phyloP scores from a whole-genome alignment of 1,140 invertebrate genomes.

The Colletes gigas region DNA sequence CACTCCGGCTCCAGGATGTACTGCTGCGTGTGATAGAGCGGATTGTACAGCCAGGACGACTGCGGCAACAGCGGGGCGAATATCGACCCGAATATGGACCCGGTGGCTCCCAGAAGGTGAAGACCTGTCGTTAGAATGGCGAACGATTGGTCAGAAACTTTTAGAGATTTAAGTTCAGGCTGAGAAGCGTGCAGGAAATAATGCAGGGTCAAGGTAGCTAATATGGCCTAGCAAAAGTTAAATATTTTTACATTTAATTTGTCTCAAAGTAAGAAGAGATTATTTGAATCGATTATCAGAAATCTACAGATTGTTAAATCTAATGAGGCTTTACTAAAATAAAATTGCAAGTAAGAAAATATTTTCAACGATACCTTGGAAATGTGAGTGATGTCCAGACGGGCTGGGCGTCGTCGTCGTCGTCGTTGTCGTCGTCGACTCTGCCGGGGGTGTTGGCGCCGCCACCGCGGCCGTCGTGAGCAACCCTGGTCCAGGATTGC shows the following conservation, averaged over 20 bases:
- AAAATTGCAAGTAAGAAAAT: no score
- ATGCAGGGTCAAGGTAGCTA: neutral
- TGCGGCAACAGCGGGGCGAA: constrained; percentile 78
- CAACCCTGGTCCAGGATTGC: constrained; percentile 76
- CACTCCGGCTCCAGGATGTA: constrained; percentile 78
- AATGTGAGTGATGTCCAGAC: constrained; percentile 76
- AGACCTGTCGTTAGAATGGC: constrained; percentile 69
- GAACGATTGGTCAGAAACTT: neutral
- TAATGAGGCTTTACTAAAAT: no score
- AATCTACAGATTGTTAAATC: no score
- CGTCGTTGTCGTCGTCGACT: constrained; percentile 69
- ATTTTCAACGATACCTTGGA: constrained; percentile 71
- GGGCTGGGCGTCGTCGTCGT: constrained; percentile 71
- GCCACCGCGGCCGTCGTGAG: constrained; percentile 75
- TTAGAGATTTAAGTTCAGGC: neutral
- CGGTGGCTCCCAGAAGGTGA: constrained; percentile 76
- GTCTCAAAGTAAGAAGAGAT: no score
- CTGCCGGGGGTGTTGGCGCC: constrained; percentile 73
- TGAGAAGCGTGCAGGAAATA: neutral
- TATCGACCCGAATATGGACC: constrained; percentile 78
- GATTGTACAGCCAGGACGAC: constrained; percentile 78
- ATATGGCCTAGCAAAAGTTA: no score
- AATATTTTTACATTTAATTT: no score
- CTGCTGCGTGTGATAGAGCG: constrained; percentile 77
- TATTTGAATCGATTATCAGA: no score